Base-by-base conservation (phyloP, 2,113 vertebrate species). In the Elanus axillaris region DNA sequence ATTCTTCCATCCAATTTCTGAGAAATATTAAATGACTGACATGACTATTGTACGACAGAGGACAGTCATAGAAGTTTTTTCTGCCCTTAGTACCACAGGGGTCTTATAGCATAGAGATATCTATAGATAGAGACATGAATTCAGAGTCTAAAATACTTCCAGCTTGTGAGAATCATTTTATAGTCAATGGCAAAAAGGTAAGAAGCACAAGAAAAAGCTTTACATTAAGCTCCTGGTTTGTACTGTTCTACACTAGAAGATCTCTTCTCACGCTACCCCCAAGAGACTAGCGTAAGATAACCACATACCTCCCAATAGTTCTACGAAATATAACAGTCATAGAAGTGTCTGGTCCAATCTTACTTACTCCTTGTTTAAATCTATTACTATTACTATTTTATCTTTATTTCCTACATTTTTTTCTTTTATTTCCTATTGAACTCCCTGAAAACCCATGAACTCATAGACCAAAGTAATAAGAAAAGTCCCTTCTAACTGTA, bases 361-460 rank as follows among this genome's bases (percentile, higher is more conserved):
- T 23, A 8, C 11, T 67, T 40, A 48, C 0, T 53, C 3, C 20
- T 15, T 31, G 3, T 66, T 89, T 77, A 43, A 60, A 38, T 31
- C 12, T 53, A 10, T 21, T 48, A 11, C 14, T 40, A 55, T 42
- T 48, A 13, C 7, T 78, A 31, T 26, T 68, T 3, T 36, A 10
- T n/a, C 71, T 69, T 34, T 40, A 68, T 76, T 82, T 36, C 18
- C 25, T 23, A 13, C 1, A 2, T 18, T 50, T 40, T 17, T n/a
- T 6, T 1, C 8, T 20, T 56, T 10, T 40, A 25, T 9, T 4
- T 5, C 2, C 8, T 23, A 4, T 42, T 11, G 76, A 32, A 6
- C 20, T 56, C 13, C 10, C 7, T 67, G 9, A 84, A 9, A 64
- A 45, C 31, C 7, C 11, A 6, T 22, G 10, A 82, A 53, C 12